phyloP scores from a whole-genome alignment of 2,113 vertebrate genomes.

The Passer montanus region DNA sequence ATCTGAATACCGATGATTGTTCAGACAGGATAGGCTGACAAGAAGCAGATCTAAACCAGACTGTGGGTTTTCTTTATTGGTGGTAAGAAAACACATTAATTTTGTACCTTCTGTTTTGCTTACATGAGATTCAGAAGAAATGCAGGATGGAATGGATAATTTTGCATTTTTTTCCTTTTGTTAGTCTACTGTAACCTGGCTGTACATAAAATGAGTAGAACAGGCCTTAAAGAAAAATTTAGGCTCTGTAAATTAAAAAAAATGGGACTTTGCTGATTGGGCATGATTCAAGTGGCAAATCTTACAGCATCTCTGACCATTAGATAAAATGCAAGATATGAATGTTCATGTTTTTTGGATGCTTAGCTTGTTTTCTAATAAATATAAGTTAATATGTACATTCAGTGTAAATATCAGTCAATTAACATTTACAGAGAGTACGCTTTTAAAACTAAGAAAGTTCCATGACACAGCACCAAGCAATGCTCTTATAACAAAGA shows the following conservation, averaged over 20 bases:
- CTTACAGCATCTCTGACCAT: conserved; percentile 61
- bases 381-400: conserved; percentile 75
- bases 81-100: conserved; percentile 59
- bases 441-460: conserved; percentile 72
- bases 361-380: conserved; percentile 78
- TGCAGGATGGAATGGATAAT: conserved; percentile 55
- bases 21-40: conserved; percentile 64
- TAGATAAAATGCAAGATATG: conserved; percentile 68
- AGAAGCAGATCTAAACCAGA: conserved; percentile 48
- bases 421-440: conserved; percentile 74
- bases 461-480: conserved; percentile 71
- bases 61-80: conserved; percentile 33
- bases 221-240: conserved; percentile 66
- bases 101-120: conserved; percentile 69
- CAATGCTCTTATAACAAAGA: conserved; percentile 74
- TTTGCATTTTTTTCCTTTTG: conserved; percentile 62
- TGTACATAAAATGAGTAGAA: conserved; percentile 66
- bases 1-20: conserved; percentile 57
- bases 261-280: conserved; percentile 62
- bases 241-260: conserved; percentile 62
- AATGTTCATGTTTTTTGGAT: conserved; percentile 74
- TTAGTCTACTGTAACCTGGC: conserved; percentile 71
- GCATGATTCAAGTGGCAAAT: conserved; percentile 68
- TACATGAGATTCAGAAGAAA: conserved; percentile 71
- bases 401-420: conserved; percentile 77